phyloP scores from a whole-genome alignment of 2,797 vertebrate genomes.

The Thalassophryne amazonica region DNA sequence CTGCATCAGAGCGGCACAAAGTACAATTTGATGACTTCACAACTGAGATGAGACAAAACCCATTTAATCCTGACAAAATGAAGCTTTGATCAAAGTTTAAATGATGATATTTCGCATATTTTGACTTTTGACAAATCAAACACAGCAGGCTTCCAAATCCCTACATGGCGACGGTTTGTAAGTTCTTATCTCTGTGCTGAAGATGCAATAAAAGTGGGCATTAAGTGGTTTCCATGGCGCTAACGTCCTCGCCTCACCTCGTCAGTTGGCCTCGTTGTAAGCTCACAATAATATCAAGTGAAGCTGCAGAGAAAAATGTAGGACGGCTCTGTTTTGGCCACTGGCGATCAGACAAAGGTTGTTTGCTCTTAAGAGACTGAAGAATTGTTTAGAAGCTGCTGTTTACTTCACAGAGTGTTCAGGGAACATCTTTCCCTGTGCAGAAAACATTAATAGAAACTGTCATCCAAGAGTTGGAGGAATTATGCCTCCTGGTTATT shows the following conservation, averaged over 20 bases:
- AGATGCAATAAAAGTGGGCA: constrained; percentile 55
- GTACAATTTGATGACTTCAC: constrained; percentile 13
- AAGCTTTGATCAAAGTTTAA: too few relatives aligned
- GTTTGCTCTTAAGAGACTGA: constrained; percentile 39
- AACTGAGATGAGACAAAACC: background rate
- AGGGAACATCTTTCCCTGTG: constrained; percentile 8
- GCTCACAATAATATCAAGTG: constrained; percentile 15
- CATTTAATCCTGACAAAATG: too few relatives aligned
- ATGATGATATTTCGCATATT: too few relatives aligned
- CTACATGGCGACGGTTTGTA: too few relatives aligned
- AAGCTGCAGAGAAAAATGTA: constrained; percentile 7
- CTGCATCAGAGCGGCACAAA: constrained; percentile 3
- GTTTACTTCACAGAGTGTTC: constrained; percentile 13
- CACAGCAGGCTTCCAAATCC: too few relatives aligned
- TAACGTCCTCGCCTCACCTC: constrained; percentile 57
- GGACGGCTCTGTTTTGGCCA: constrained; percentile 34
- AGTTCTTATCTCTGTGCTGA: constrained; percentile 32
- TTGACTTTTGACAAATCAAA: too few relatives aligned
- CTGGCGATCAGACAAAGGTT: constrained; percentile 27
- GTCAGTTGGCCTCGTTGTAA: constrained; percentile 37
- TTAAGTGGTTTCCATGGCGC: constrained; percentile 59
- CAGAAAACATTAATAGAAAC: constrained; percentile 17
- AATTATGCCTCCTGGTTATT: background rate
- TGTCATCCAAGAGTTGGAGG: background rate
- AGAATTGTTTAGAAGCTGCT: constrained; percentile 8